phyloP scores from a whole-genome alignment of 2,888 invertebrate species.

The Pteria penguin region DNA sequence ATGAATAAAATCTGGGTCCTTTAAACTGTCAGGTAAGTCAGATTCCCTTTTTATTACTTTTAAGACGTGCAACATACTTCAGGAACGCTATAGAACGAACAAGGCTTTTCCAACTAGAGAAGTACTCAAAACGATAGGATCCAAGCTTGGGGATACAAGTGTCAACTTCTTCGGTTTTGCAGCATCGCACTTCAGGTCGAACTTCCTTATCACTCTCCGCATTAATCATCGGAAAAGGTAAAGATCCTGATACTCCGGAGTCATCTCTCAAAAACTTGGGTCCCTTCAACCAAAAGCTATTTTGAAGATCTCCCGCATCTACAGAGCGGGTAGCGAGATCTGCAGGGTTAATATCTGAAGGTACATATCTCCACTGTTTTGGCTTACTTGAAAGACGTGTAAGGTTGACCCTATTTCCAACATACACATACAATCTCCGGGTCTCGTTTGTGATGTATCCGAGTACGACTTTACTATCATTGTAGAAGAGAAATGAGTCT shows the following conservation, averaged over 20 bases:
- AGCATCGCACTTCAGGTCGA: neutral
- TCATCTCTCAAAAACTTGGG: neutral
- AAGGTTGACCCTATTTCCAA: neutral
- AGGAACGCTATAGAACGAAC: neutral
- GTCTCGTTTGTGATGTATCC: constrained; percentile 29
- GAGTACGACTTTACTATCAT: constrained; percentile 46
- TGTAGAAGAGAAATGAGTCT: constrained; percentile 29
- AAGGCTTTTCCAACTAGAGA: neutral
- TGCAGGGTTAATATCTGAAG: neutral
- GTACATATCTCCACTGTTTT: neutral
- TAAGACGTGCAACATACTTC: neutral
- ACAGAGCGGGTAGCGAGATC: neutral
- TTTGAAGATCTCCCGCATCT: neutral
- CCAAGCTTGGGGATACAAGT: too few species aligned
- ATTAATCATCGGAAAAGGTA: too few species aligned
- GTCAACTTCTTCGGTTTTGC: neutral
- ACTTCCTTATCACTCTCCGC: neutral
- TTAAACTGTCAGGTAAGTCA: neutral
- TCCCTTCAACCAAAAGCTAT: neutral
- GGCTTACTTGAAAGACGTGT: neutral
- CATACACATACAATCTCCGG: neutral
- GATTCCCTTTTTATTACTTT: neutral
- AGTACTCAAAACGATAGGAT: neutral
- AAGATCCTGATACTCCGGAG: too few species aligned
- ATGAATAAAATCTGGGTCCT: neutral